phyloP scores from a whole-genome alignment of 1,140 invertebrate genomes.

The Ooceraea biroi region DNA sequence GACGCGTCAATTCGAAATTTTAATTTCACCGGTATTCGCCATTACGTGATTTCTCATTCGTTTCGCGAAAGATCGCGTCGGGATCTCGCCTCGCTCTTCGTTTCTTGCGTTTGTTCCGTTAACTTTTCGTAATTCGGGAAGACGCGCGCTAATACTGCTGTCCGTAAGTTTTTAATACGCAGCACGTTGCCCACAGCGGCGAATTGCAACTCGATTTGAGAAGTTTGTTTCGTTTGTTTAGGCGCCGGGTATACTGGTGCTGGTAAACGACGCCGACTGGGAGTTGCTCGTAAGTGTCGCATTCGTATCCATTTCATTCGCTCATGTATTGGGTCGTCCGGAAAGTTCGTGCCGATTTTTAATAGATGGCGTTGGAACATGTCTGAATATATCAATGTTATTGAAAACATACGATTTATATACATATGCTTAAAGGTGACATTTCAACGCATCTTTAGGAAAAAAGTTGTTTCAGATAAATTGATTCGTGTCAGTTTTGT shows the following conservation, averaged over 20 bases:
- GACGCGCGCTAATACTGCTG: neutral
- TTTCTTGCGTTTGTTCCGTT: slow-evolving; percentile 8
- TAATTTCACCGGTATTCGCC: neutral
- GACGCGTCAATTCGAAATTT: neutral
- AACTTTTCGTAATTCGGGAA: slow-evolving; percentile 31
- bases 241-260: slow-evolving; percentile 96
- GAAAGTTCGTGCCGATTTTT: no score
- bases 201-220: slow-evolving; percentile 26
- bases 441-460: no score
- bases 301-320: neutral
- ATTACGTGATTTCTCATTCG: neutral
- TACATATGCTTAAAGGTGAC: no score
- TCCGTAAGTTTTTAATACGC: slow-evolving; percentile 35
- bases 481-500: no score
- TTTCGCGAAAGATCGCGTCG: slow-evolving; percentile 73
- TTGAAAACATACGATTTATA: no score
- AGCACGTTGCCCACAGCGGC: neutral
- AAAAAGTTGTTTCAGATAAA: no score
- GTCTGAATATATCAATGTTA: no score
- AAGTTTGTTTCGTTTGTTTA: slow-evolving; percentile 81
- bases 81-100: neutral
- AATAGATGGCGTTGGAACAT: no score
- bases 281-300: slow-evolving; percentile 91
- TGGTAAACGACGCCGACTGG: slow-evolving; percentile 98
- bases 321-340: neutral